phyloP scores from a whole-genome alignment of 2,113 vertebrate genomes.

The Synchiropus splendidus region DNA sequence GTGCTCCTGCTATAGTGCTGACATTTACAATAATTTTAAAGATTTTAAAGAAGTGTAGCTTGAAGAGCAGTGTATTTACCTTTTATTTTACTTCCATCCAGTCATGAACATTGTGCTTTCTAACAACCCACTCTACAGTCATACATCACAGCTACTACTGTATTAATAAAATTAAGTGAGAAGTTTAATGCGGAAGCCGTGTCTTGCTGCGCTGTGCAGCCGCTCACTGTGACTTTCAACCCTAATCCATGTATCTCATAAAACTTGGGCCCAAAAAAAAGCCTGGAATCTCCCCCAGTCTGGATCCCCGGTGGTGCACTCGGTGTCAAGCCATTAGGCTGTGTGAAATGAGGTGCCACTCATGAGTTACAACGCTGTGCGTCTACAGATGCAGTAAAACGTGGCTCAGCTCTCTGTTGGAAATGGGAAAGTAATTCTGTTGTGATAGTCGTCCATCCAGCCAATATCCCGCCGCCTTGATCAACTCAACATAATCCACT shows the following conservation, averaged over 20 bases:
- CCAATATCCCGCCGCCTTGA: conserved; percentile 50
- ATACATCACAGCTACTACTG: conserved; percentile 3
- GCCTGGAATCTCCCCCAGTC: conserved; percentile 34
- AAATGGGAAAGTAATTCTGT: conserved; percentile 53
- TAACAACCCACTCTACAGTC: conserved; percentile 12
- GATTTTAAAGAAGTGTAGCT: too few relatives aligned
- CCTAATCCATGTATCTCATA: conserved; percentile 53
- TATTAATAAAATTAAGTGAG: conserved; percentile 32
- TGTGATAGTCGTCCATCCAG: conserved; percentile 44
- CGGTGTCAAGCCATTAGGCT: conserved; percentile 75
- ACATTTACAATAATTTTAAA: too few relatives aligned
- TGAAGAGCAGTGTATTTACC: too few relatives aligned
- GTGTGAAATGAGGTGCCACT: conserved; percentile 77
- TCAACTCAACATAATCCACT: conserved; percentile 60
- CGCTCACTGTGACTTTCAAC: conserved; percentile 44
- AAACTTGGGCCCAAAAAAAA: conserved; percentile 49
- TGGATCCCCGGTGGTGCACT: conserved; percentile 61
- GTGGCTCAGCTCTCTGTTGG: conserved; percentile 42
- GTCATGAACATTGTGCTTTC: too few relatives aligned
- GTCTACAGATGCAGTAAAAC: conserved; percentile 61
- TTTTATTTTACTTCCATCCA: too few relatives aligned
- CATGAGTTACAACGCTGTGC: conserved; percentile 69
- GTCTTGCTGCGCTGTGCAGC: conserved; percentile 13
- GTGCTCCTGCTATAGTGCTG: too few relatives aligned
- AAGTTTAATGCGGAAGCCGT: conserved; percentile 19